Conservation (phyloP, 2,113 vertebrate species). For the Rhinoptilus africanus region DNA sequence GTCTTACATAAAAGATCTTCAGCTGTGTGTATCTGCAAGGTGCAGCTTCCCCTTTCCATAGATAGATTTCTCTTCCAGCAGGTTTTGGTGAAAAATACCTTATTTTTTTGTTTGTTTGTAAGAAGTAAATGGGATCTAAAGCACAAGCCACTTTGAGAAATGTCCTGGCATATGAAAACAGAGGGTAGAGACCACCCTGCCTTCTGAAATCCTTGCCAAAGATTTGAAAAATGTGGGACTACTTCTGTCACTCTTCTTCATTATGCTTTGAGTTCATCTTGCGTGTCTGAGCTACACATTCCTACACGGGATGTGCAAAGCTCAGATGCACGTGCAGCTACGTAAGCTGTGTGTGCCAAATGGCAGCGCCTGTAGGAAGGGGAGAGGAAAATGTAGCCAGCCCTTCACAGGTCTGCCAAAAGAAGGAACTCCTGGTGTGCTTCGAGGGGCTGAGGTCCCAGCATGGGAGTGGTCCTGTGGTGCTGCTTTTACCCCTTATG, state of each 20-base stretch:
- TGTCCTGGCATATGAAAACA: background rate
- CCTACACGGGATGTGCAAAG: background rate
- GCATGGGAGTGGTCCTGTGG: background rate
- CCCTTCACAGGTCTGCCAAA: background rate
- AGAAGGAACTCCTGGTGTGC: background rate
- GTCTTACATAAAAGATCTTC: constrained; percentile 46
- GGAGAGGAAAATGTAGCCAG: background rate
- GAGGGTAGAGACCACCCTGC: background rate
- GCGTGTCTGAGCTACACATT: background rate
- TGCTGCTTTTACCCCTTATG: background rate
- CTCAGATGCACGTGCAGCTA: background rate
- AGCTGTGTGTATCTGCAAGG: constrained; percentile 15
- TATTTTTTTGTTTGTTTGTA: background rate
- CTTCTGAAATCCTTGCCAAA: background rate
- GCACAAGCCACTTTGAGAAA: background rate
- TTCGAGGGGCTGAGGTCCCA: background rate
- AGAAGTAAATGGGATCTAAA: background rate
- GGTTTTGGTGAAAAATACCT: background rate
- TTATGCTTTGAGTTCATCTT: background rate
- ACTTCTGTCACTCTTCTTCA: background rate
- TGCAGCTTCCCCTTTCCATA: constrained; percentile 15
- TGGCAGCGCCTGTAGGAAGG: background rate
- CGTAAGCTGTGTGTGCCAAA: background rate
- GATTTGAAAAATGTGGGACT: background rate
- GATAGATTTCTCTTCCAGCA: background rate